These are phyloP conservation scores for Chrysopa pallens DNA, from an alignment of 1,140 invertebrate genomes.

Conservation along the genomic window DNA sequence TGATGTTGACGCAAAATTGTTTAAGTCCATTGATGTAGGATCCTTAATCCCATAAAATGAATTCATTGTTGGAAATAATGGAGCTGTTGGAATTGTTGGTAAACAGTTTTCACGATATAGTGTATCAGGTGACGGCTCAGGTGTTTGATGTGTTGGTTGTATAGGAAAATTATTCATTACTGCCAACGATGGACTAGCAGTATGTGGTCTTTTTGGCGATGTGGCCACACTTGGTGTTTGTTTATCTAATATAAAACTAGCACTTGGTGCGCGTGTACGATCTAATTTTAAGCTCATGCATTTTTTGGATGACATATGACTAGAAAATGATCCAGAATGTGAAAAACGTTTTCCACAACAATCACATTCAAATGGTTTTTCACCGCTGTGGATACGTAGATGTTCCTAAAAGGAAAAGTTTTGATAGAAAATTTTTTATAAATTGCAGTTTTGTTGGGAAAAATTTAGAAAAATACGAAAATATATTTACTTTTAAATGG, in stretches of 20 bases:
- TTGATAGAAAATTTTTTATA: not conserved
- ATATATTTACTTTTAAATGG: conserved; percentile 57
- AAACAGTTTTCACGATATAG: too few species aligned
- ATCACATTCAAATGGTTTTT: conserved; percentile 94
- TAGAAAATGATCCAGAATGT: conserved; percentile 97
- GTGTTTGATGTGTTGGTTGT: too few species aligned
- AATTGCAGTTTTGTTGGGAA: not conserved
- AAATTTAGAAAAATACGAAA: not conserved
- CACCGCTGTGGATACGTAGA: conserved; percentile 89
- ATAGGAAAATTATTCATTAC: too few species aligned
- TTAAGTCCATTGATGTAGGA: too few species aligned
- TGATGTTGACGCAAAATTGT: too few species aligned
- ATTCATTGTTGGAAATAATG: too few species aligned
- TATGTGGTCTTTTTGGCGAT: conserved; percentile 24
- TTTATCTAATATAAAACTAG: conserved; percentile 10
- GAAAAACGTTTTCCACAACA: conserved; percentile 98
- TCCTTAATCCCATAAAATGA: too few species aligned
- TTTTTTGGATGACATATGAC: conserved; percentile 99
- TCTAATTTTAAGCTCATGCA: conserved; percentile 81
- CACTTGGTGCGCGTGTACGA: conserved; percentile 25
- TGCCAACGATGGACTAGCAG: conserved; percentile 14
- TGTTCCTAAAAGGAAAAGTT: conserved; percentile 41
- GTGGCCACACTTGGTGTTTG: conserved; percentile 8
- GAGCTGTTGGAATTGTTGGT: too few species aligned
- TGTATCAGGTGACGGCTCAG: too few species aligned